These are phyloP conservation scores for Sympetrum striolatum DNA, from an alignment of 2,888 invertebrate species.

Conservation along the genomic window DNA sequence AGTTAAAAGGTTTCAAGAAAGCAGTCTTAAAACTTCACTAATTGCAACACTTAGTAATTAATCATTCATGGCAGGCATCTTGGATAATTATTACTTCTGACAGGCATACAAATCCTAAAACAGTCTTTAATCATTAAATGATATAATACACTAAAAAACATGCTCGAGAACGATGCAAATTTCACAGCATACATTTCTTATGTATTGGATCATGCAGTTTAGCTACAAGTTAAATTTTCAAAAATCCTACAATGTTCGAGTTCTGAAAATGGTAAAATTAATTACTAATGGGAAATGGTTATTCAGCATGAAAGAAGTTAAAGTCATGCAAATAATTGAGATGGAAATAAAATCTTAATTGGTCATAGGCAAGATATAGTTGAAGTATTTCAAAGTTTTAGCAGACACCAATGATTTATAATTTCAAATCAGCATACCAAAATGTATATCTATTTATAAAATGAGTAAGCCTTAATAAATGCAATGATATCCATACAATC, in stretches of 20 bases:
- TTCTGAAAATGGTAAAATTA: background rate
- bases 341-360: background rate
- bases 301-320: background rate
- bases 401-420: too few species aligned
- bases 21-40: background rate
- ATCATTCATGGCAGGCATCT: background rate
- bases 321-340: conserved; percentile 8
- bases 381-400: too few species aligned
- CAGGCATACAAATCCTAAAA: background rate
- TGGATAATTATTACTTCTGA: background rate
- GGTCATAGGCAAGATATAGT: too few species aligned
- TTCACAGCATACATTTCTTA: background rate
- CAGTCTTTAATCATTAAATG: background rate
- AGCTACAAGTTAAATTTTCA: background rate
- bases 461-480: too few species aligned
- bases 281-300: background rate
- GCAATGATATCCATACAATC: too few species aligned
- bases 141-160: background rate
- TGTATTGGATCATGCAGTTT: background rate
- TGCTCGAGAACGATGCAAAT: conserved; percentile 17
- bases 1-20: conserved; percentile 31
- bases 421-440: too few species aligned
- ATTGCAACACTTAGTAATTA: background rate
- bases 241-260: background rate
- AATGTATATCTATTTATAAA: too few species aligned